Evolutionary conservation across 2,113 vertebrate genomes (phyloP).

Genomic region (Scomber japonicus): DNA sequence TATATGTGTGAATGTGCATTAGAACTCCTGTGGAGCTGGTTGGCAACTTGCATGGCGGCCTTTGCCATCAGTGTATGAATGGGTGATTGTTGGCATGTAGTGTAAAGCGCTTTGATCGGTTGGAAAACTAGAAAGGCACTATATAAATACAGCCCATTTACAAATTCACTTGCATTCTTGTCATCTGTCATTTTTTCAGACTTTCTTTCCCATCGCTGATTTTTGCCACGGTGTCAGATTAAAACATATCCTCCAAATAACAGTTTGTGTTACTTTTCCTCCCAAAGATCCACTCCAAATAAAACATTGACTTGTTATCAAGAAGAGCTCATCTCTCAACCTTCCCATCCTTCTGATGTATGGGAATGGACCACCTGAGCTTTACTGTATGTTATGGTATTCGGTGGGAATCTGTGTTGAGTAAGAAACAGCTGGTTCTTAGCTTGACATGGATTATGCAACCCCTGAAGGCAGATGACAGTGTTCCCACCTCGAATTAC

Average conservation of each 20-base stretch:
- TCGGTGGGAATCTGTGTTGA: slow-evolving; percentile 53
- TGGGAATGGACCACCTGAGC: slow-evolving; percentile 53
- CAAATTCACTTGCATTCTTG: too few relatives aligned
- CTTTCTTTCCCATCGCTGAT: not conserved
- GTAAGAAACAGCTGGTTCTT: slow-evolving; percentile 49
- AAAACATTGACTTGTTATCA: slow-evolving; percentile 50
- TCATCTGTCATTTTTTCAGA: too few relatives aligned
- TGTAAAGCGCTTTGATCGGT: too few relatives aligned
- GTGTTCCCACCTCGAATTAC: slow-evolving; percentile 59
- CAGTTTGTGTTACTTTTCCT: slow-evolving; percentile 19
- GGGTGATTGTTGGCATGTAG: too few relatives aligned
- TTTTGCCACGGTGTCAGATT: slow-evolving; percentile 1
- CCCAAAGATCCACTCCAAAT: slow-evolving; percentile 15
- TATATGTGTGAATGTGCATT: too few relatives aligned
- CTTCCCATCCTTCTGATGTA: slow-evolving; percentile 16
- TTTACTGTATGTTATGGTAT: slow-evolving; percentile 46
- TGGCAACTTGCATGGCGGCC: too few relatives aligned
- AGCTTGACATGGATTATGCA: slow-evolving; percentile 65
- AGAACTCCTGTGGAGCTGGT: too few relatives aligned
- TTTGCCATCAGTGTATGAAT: too few relatives aligned
- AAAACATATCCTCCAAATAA: not conserved
- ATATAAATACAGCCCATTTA: too few relatives aligned
- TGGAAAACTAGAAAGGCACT: too few relatives aligned
- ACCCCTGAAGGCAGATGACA: slow-evolving; percentile 53
- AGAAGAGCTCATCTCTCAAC: slow-evolving; percentile 20